Evolutionary conservation across 2,113 vertebrate genomes (phyloP).

Genomic region (Pseudorectes ferrugineus): DNA sequence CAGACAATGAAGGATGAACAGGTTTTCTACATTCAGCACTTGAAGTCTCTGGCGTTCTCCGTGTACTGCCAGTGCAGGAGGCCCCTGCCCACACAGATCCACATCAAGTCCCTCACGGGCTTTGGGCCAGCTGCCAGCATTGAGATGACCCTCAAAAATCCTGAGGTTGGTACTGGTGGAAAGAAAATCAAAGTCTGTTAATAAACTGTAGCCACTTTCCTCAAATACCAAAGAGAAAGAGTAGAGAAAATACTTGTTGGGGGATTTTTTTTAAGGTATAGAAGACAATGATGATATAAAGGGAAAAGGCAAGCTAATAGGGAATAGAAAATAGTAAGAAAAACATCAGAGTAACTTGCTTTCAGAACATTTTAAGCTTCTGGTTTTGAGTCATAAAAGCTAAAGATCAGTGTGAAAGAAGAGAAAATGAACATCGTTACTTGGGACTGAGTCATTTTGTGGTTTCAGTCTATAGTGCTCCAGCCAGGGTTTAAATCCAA

Average conservation of each 20-base stretch:
- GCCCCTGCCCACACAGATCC: slow-evolving; percentile 86
- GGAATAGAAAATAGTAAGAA: not conserved
- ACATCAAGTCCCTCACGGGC: slow-evolving; percentile 95
- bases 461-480: not conserved
- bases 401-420: not conserved
- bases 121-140: slow-evolving; percentile 92
- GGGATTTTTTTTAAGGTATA: not conserved
- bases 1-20: slow-evolving; percentile 93
- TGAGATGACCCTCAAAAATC: slow-evolving; percentile 83
- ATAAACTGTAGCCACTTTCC: not conserved
- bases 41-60: slow-evolving; percentile 94
- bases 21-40: slow-evolving; percentile 91
- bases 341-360: not conserved
- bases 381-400: not conserved
- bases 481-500: not conserved
- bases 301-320: not conserved
- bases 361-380: not conserved
- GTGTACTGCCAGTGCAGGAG: slow-evolving; percentile 94
- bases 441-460: not conserved
- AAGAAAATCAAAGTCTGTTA: not conserved
- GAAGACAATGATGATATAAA: not conserved
- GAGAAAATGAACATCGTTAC: not conserved
- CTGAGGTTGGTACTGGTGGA: slow-evolving; percentile 75
- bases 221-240: not conserved
- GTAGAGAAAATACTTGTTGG: not conserved